phyloP scores from a whole-genome alignment of 92 coral and sea anemone species.

The Scolanthus callimorphus region DNA sequence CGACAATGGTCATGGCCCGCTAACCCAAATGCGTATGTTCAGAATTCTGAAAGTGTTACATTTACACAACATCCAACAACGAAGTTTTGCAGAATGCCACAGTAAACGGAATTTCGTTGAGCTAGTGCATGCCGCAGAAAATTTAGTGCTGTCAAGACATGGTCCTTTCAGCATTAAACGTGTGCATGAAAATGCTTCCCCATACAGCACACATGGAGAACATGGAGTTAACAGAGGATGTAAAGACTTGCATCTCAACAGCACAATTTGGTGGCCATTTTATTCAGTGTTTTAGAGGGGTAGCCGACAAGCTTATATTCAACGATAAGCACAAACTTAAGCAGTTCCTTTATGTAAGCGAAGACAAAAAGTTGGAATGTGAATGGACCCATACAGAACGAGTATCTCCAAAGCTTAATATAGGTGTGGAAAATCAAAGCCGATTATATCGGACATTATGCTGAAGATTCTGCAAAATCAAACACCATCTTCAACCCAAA shows the following conservation, averaged over 20 bases:
- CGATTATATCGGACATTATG: constrained; percentile 4
- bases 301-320: too few species aligned
- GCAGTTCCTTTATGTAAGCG: too few species aligned
- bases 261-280: background rate
- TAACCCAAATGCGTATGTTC: background rate
- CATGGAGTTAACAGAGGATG: background rate
- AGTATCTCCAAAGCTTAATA: background rate
- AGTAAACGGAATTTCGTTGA: background rate
- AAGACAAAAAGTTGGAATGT: too few species aligned
- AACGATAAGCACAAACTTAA: too few species aligned
- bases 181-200: background rate
- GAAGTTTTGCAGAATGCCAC: too few species aligned
- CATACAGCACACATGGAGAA: background rate
- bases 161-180: background rate
- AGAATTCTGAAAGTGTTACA: background rate
- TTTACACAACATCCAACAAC: too few species aligned
- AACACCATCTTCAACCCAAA: background rate
- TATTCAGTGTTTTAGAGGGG: background rate
- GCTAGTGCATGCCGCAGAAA: background rate
- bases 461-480: background rate
- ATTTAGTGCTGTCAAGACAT: background rate
- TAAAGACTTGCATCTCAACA: background rate
- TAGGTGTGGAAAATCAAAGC: constrained; percentile 5
- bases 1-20: background rate
- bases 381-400: too few species aligned